Percentiles rank a stretch among this genome's conserved stretches.
Conservation (phyloP, 2,113 vertebrate species). For the Ginglymostoma cirratum region DNA sequence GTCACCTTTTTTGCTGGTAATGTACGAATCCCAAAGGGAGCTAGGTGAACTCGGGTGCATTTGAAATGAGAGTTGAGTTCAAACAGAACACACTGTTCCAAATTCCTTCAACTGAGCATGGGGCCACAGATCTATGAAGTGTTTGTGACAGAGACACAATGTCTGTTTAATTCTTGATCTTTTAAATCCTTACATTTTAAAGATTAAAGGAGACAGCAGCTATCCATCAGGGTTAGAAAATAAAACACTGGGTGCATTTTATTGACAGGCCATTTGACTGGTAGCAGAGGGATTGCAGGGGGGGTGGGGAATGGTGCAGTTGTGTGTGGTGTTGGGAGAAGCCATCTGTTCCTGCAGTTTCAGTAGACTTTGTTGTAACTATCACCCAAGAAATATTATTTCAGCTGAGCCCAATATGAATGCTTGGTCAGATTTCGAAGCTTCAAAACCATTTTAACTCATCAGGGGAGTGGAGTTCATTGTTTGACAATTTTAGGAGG, state of each 20-base stretch:
- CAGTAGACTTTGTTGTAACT: background rate
- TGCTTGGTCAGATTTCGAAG: background rate
- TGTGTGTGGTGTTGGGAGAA: background rate
- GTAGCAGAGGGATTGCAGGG: too few relatives aligned
- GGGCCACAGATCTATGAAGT: background rate
- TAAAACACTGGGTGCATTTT: background rate
- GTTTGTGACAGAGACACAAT: background rate
- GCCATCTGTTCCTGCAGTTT: background rate
- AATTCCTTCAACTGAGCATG: too few relatives aligned
- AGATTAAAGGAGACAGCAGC: background rate
- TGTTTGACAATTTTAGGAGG: background rate
- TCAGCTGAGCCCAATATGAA: background rate
- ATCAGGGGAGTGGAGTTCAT: background rate
- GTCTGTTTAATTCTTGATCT: background rate
- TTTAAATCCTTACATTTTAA: background rate
- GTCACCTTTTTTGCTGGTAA: too few relatives aligned
- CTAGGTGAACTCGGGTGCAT: too few relatives aligned
- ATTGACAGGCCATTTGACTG: background rate
- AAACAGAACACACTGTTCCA: too few relatives aligned
- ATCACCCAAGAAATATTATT: background rate
- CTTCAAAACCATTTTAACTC: background rate
- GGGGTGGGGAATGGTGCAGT: too few relatives aligned
- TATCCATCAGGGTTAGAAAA: background rate
- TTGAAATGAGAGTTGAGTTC: too few relatives aligned
- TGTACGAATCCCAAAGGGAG: too few relatives aligned